These are phyloP conservation scores for Seira ritae DNA, from an alignment of 2,888 invertebrate genomes.

Conservation along the genomic window DNA sequence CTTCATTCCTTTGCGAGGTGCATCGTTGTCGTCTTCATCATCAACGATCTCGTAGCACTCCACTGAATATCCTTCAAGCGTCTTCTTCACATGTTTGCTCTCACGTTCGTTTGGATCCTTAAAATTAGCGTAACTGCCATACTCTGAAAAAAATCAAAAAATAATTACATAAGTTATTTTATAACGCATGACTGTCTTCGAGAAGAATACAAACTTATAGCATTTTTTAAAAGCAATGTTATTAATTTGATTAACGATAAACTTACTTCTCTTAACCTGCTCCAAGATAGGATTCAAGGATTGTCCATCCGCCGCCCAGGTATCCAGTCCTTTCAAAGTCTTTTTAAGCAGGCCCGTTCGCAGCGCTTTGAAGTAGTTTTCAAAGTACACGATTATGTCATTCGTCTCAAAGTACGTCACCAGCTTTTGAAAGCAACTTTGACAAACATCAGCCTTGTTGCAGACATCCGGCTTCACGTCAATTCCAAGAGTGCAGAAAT, in stretches of 20 bases:
- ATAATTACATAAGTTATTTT: not conserved
- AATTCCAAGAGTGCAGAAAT: slow-evolving; percentile 21
- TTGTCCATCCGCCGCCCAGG: slow-evolving; percentile 20
- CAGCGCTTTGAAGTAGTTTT: not conserved
- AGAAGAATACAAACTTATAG: no score
- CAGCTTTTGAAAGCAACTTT: slow-evolving; percentile 19
- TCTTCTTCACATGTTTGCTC: not conserved
- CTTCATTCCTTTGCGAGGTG: not conserved
- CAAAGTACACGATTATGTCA: slow-evolving; percentile 16
- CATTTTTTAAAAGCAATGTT: not conserved
- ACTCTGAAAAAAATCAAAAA: slow-evolving; percentile 31
- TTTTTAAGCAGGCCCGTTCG: slow-evolving; percentile 22
- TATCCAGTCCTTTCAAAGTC: slow-evolving; percentile 44
- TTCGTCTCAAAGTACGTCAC: slow-evolving; percentile 13
- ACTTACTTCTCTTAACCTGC: slow-evolving; percentile 36
- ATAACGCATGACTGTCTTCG: not conserved
- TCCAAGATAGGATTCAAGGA: not conserved
- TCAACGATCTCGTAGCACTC: not conserved
- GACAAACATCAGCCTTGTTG: slow-evolving; percentile 20
- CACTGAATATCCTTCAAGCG: slow-evolving; percentile 22
- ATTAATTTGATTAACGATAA: slow-evolving; percentile 7
- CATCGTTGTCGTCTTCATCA: not conserved
- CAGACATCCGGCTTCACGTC: slow-evolving; percentile 39
- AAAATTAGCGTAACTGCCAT: not conserved
- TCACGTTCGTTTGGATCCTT: slow-evolving; percentile 31